Evolutionary conservation across 1,140 invertebrate species (phyloP).

Genomic region (Atta colombica): DNA sequence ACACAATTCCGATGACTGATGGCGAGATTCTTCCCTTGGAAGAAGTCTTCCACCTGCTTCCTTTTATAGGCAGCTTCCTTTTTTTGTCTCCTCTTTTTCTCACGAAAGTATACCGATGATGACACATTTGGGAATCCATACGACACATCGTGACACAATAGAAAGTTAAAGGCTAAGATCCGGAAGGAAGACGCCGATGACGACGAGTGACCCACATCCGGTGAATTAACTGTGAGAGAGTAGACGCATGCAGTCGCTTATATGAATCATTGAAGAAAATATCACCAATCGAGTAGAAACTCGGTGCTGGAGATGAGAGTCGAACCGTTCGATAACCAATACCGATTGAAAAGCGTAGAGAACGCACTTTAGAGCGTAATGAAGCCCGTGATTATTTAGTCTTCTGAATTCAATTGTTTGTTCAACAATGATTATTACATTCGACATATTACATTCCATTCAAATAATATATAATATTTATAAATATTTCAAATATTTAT

Average conservation of each 20-base stretch:
- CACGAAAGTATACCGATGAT: conserved; percentile 77
- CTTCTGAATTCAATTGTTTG: background rate
- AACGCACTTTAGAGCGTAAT: background rate
- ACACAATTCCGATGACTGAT: background rate
- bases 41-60: conserved; percentile 3
- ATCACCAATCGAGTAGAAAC: conserved; percentile 31
- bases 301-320: background rate
- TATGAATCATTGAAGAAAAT: conserved; percentile 9
- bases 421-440: background rate
- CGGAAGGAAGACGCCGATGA: conserved; percentile 81
- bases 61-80: background rate
- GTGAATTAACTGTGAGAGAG: conserved; percentile 60
- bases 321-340: conserved; percentile 8
- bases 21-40: conserved; percentile 23
- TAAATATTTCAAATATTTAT: conserved; percentile 5
- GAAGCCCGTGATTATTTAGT: background rate
- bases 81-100: conserved; percentile 55
- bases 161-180: conserved; percentile 82
- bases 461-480: too few relatives aligned
- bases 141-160: conserved; percentile 78
- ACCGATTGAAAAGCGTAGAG: background rate
- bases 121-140: conserved; percentile 69
- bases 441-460: background rate
- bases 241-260: background rate
- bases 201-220: conserved; percentile 81